Conservation (phyloP, 2,113 vertebrate species). For the Hydrochoerus hydrochaeris region DNA sequence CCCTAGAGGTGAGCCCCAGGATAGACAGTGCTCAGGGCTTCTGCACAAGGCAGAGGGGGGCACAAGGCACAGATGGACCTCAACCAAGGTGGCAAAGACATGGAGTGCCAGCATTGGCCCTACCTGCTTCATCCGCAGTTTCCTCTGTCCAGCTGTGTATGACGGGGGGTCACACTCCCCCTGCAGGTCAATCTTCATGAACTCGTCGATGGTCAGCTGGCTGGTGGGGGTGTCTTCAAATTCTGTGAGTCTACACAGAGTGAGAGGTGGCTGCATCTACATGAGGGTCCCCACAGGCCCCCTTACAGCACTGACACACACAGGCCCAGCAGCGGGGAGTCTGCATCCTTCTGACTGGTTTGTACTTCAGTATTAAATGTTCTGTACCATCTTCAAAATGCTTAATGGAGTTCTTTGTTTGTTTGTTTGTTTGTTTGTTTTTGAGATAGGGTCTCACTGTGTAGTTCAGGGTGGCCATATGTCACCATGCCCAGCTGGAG, state of each 20-base stretch:
- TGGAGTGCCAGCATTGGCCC: accelerated
- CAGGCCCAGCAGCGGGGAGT: no score
- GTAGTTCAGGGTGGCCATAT: neutral
- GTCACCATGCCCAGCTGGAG: neutral
- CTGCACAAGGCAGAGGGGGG: neutral
- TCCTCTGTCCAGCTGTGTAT: conserved; percentile 92
- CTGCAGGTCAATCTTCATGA: conserved; percentile 96
- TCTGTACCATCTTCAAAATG: accelerated
- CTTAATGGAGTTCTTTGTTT: neutral
- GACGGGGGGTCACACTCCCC: conserved; percentile 97
- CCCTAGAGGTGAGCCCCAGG: neutral
- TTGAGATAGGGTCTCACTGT: neutral
- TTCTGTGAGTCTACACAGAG: conserved; percentile 90
- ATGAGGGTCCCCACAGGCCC: accelerated
- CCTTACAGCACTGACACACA: accelerated
- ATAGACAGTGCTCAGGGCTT: neutral
- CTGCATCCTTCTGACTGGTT: accelerated
- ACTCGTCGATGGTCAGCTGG: conserved; percentile 96
- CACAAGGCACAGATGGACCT: neutral
- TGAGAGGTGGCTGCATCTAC: accelerated
- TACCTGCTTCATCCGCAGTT: conserved; percentile 92
- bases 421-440: neutral
- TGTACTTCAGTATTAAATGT: accelerated
- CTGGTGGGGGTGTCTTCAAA: conserved; percentile 98
- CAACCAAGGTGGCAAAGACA: neutral